Base-by-base conservation (phyloP, 2,113 vertebrate genomes). In the Periophthalmodon schlosseri region DNA sequence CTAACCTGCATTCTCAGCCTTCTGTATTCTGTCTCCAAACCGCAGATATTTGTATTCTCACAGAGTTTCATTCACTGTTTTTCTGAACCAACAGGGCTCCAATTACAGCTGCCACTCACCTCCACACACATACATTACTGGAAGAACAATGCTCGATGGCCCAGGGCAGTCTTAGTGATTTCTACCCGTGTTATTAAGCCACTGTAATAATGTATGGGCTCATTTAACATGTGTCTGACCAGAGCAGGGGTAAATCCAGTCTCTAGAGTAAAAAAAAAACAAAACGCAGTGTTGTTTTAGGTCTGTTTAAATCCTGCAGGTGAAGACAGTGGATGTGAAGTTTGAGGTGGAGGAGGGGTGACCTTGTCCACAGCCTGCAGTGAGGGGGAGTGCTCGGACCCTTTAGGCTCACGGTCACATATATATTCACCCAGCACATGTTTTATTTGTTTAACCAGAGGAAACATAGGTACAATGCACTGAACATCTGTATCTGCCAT, bases 51-150 rank as follows among this genome's bases (percentile, higher is more conserved):
- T 87, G 78, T 86, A 89, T 89, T 89, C 87, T 23, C 69, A 69
- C 74, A 77, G 80, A 86, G 77, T 75, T 77, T 81, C 70, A 75
- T 83, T 86, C 81, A 82, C 77, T 82, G 82, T 86, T 85, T 83
- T 83, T 73, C 73, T 75, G 52, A 6, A 63, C 70, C 73, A 79
- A 70, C 73, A 50, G 77, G 80, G 79, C 78, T 68, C 83, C 88
- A 91, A 91, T 91, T 89, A 91, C 82, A 87, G 79, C 82, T 91
- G 89, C 87, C 90, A 88, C 81, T 85, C 89, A 85, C 69, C 54
- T 70, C 49, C 65, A 70, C 36, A 54, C 6, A 73, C 47, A 74
- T 36, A 78, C 69, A 80, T 50, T 58, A 44, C 33, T 54, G 28
- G 50, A 16, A 73, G 21, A 73, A 49, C 28, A 57, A 28, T 77